Conservation (phyloP, 2,113 vertebrate genomes). For the Ahaetulla prasina region DNA sequence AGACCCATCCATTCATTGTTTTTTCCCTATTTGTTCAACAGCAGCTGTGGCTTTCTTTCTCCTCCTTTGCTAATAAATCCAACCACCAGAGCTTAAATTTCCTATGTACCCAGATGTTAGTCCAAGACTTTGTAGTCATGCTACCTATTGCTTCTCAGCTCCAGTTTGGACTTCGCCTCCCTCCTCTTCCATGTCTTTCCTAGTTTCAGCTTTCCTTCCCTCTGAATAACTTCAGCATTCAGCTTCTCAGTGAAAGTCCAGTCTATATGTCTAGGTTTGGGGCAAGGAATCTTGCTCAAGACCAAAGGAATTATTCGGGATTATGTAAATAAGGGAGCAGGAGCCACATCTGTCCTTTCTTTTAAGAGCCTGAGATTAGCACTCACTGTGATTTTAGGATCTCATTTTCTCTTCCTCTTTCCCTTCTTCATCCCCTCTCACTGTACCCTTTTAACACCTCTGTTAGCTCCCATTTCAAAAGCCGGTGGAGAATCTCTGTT, state of each 20-base stretch:
- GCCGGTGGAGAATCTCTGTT: not conserved
- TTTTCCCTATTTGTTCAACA: not conserved
- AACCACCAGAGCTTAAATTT: not conserved
- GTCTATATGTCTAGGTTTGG: not conserved
- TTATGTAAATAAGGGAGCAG: not conserved
- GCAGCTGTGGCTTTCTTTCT: slow-evolving; percentile 25
- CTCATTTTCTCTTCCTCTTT: not conserved
- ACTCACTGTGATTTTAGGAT: not conserved
- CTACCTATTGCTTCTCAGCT: rapidly evolving
- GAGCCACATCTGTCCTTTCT: not conserved
- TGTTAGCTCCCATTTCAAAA: not conserved
- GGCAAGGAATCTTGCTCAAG: not conserved
- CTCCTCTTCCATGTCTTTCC: not conserved
- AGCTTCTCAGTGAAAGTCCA: not conserved
- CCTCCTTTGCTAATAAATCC: slow-evolving; percentile 1
- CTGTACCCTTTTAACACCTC: not conserved
- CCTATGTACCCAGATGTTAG: not conserved
- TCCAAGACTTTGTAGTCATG: rapidly evolving
- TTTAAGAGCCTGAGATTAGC: not conserved
- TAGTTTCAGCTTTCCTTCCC: not conserved
- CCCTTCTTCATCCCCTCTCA: not conserved
- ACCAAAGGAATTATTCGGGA: not conserved
- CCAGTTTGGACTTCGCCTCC: rapidly evolving
- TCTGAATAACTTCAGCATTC: not conserved
- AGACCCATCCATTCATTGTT: slow-evolving; percentile 35